Percentiles rank a stretch among this genome's conserved stretches.
phyloP scores from a whole-genome alignment of 2,113 vertebrate genomes.

The Poeciliopsis turrubarensis region DNA sequence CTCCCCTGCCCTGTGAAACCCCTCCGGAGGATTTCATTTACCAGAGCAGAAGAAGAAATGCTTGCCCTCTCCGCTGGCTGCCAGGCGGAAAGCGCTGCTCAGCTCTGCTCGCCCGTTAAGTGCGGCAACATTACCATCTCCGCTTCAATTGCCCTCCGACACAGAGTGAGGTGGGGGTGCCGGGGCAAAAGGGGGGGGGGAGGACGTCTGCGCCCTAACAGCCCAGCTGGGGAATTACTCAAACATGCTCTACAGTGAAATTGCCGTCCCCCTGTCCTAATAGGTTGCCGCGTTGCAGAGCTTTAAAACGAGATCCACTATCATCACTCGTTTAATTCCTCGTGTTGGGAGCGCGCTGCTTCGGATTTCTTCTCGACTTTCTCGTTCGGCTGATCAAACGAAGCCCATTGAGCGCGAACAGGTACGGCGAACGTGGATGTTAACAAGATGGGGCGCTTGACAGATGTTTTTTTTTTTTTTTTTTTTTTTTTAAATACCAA shows the following conservation, averaged over 20 bases:
- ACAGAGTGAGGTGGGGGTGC: not conserved
- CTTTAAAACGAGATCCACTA: not conserved
- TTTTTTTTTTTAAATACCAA: too few species aligned
- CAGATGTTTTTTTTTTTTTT: constrained; percentile 53
- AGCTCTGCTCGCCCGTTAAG: not conserved
- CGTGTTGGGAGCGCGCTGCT: not conserved
- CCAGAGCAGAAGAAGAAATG: not conserved
- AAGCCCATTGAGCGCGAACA: constrained; percentile 14
- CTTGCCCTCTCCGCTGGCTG: not conserved
- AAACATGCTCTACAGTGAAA: not conserved
- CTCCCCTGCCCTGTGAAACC: not conserved
- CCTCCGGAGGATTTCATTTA: constrained; percentile 1
- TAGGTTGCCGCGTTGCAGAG: not conserved
- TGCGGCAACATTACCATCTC: constrained; percentile 29
- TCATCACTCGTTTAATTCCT: constrained; percentile 1
- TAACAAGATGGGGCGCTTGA: constrained; percentile 36
- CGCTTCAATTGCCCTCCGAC: constrained; percentile 24
- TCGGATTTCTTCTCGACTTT: not conserved
- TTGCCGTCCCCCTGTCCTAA: constrained; percentile 1
- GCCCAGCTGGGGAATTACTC: constrained; percentile 26
- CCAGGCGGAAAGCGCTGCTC: not conserved
- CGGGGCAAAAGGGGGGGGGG: not conserved
- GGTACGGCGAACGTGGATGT: constrained; percentile 34
- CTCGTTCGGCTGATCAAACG: constrained; percentile 13
- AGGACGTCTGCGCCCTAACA: constrained; percentile 8